Evolutionary conservation across 2,113 vertebrate genomes (phyloP).

Genomic region (Potamarius usumacintae): DNA sequence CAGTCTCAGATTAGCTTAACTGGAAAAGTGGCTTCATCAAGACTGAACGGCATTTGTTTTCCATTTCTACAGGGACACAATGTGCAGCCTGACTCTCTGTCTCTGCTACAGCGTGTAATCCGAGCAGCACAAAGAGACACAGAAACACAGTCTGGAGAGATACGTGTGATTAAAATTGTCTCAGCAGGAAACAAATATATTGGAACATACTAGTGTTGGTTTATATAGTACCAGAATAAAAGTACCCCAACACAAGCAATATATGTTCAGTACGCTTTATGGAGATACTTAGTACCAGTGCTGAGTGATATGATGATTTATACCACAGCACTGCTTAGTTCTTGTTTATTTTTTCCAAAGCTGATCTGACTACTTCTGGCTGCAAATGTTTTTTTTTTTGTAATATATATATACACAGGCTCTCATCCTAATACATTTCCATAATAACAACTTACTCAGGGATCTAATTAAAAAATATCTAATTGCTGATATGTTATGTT

Average conservation of each 20-base stretch:
- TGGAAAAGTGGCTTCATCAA: not conserved
- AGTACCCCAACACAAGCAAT: not conserved
- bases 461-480: not conserved
- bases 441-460: not conserved
- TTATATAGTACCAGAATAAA: not conserved
- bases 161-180: not conserved
- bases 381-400: not conserved
- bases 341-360: not conserved
- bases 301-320: not conserved
- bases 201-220: not conserved
- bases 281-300: too few relatives aligned
- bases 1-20: not conserved
- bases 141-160: not conserved
- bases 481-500: not conserved
- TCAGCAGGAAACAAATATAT: not conserved
- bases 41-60: not conserved
- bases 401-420: not conserved
- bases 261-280: not conserved
- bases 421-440: not conserved
- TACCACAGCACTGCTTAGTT: not conserved
- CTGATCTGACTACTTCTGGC: not conserved
- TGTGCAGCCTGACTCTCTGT: not conserved
- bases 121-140: not conserved
- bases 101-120: slow-evolving; percentile 13
- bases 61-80: not conserved